Evolutionary conservation across 2,113 vertebrate species (phyloP), one percentile per base, ranked within the genome.

Genomic region (Plestiodon gilberti): DNA sequence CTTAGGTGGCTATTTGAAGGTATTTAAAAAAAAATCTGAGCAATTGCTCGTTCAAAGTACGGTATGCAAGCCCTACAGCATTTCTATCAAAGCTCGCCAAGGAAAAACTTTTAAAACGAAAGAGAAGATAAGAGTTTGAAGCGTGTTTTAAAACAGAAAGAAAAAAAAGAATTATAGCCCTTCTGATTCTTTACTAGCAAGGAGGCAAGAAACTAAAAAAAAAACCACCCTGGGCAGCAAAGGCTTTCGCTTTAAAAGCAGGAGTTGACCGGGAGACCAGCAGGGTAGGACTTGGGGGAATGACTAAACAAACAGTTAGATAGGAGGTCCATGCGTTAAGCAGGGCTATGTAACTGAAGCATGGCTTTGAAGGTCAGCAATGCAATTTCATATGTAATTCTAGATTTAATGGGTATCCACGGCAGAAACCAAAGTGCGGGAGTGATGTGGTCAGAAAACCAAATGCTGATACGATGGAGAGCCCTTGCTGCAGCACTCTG

Each of bases 21-120:
- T 70, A 85, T 90, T 92, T 87, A 82, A 92, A 89, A 93, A 90
- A 78, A 92, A 93, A 91, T 83, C 80, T 67, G 70, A 90, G 81
- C 71, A 82, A 76, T 74, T 0, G 0, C 59, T 48, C n/a, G 79
- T 86, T 93, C 83, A 91, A 90, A 92, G 80, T n/a, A 85, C 35
- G 20, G 80, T 65, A 59, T 90, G 80, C 74, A 57, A 91, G 71
- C 85, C 85, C 87, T 74, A 65, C 8, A 89, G 91, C 48, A 40
- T 15, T 92, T 89, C 87, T 90, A 71, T 89, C 90, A 86, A 88
- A 87, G 81, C 87, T 78, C 0, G 0, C 86, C 85, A 87, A 81
- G 67, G 70, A 87, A 85, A 91, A 92, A 67, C 82, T 69, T 30
- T 65, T 11, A 55, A 14, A 4, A 17, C 81, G 86, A 62, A 40